Percentiles rank a stretch among this genome's conserved stretches.
Evolutionary conservation across 2,113 vertebrate genomes (phyloP).

Genomic region (Corvus moneduloides): DNA sequence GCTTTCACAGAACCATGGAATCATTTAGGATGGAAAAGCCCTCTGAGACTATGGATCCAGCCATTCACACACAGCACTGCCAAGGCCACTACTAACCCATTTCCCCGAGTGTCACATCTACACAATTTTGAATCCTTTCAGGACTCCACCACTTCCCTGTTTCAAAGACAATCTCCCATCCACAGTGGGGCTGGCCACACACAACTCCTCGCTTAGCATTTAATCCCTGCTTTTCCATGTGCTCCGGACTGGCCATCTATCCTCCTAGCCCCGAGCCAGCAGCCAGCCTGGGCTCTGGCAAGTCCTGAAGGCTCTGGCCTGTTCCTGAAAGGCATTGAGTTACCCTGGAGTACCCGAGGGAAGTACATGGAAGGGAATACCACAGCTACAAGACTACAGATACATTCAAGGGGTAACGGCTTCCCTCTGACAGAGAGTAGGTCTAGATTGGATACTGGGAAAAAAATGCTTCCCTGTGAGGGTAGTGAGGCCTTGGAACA

Average conservation of each 20-base stretch:
- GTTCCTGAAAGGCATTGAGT: neutral
- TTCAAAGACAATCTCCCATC: neutral
- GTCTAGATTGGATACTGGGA: neutral
- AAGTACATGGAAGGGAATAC: neutral
- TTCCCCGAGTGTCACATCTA: neutral
- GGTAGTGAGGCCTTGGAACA: neutral
- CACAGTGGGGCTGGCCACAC: neutral
- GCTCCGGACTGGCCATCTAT: neutral
- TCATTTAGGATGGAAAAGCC: neutral
- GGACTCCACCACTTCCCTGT: neutral
- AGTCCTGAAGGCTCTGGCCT: neutral
- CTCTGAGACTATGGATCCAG: fast-evolving
- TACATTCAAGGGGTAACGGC: neutral
- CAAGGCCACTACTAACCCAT: neutral
- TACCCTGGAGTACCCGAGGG: neutral
- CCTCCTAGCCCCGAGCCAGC: neutral
- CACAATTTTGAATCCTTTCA: no score
- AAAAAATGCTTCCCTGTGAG: neutral
- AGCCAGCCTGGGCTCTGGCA: neutral
- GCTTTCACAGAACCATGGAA: neutral
- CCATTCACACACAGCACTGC: neutral
- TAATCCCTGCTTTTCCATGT: neutral
- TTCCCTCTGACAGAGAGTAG: neutral
- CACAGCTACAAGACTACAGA: neutral
- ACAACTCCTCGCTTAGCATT: fast-evolving